Conservation (phyloP, 23 tunicate genomes). For the Clavelina lepadiformis region DNA sequence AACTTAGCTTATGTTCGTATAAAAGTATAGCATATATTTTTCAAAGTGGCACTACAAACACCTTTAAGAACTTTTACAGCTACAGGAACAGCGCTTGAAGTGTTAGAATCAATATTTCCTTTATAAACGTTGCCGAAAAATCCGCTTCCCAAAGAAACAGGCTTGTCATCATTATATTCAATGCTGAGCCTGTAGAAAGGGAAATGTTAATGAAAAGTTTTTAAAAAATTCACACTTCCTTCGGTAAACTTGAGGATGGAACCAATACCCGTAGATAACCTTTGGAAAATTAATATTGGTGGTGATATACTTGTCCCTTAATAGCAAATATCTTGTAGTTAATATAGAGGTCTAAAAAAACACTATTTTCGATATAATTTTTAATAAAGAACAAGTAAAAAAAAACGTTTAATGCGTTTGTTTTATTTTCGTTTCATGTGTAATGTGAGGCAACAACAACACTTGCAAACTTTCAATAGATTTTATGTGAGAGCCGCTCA, state of each 20-base stretch:
- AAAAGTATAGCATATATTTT: background rate
- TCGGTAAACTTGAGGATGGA: too few relatives aligned
- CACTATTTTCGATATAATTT: background rate
- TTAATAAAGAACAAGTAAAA: too few relatives aligned
- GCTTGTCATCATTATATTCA: background rate
- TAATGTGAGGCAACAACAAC: too few relatives aligned
- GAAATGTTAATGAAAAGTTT: background rate
- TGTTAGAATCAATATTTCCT: conserved; percentile 15
- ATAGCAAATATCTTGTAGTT: background rate
- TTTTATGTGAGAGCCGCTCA: too few relatives aligned
- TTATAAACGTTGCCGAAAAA: conserved; percentile 74
- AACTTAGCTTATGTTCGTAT: background rate
- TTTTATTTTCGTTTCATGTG: too few relatives aligned
- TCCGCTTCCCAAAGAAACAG: conserved; percentile 66
- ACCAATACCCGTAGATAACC: too few relatives aligned
- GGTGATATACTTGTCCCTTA: too few relatives aligned
- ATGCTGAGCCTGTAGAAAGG: conserved; percentile 13
- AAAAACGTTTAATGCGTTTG: too few relatives aligned
- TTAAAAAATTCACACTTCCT: too few relatives aligned
- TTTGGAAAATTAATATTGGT: too few relatives aligned
- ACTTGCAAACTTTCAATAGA: too few relatives aligned
- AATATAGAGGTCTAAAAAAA: background rate
- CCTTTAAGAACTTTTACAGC: conserved; percentile 54
- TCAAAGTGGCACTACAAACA: too few relatives aligned
- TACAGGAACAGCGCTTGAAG: conserved; percentile 11